Evolutionary conservation across 1,140 invertebrate genomes (phyloP).

Genomic region (Mamestra configurata): DNA sequence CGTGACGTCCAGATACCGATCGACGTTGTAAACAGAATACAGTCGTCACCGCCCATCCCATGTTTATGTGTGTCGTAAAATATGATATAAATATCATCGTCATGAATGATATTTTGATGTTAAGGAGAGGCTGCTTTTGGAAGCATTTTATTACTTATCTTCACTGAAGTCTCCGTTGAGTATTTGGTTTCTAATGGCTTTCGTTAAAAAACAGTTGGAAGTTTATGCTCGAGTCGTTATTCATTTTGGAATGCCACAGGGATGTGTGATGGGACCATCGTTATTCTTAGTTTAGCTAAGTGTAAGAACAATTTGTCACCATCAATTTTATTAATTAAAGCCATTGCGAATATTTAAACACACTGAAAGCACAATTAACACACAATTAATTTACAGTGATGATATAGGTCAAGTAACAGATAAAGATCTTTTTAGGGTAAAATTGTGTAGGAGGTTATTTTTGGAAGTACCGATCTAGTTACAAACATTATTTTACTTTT

Average conservation of each 20-base stretch:
- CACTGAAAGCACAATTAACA: not conserved
- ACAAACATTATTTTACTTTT: too few relatives aligned
- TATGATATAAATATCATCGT: conserved; percentile 45
- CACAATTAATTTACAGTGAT: too few relatives aligned
- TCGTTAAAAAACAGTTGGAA: not conserved
- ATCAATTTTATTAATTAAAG: not conserved
- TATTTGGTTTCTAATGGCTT: not conserved
- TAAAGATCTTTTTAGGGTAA: too few relatives aligned
- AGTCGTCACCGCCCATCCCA: conserved; percentile 46
- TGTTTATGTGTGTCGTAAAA: conserved; percentile 50
- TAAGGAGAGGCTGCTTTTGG: conserved; percentile 27
- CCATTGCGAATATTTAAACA: not conserved
- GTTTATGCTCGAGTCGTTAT: not conserved
- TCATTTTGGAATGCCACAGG: conserved; percentile 14
- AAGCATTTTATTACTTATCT: conserved; percentile 9
- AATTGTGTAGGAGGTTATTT: too few relatives aligned
- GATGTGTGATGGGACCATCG: not conserved
- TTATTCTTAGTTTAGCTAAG: not conserved
- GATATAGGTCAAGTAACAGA: not conserved
- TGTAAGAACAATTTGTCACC: not conserved
- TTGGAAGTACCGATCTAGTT: too few relatives aligned
- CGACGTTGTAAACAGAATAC: conserved; percentile 42
- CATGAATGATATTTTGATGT: conserved; percentile 39
- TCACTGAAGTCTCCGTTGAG: not conserved
- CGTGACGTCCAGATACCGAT: conserved; percentile 40